Base-by-base conservation (phyloP, 2,888 invertebrate species). In the Temnothorax unifasciatus region DNA sequence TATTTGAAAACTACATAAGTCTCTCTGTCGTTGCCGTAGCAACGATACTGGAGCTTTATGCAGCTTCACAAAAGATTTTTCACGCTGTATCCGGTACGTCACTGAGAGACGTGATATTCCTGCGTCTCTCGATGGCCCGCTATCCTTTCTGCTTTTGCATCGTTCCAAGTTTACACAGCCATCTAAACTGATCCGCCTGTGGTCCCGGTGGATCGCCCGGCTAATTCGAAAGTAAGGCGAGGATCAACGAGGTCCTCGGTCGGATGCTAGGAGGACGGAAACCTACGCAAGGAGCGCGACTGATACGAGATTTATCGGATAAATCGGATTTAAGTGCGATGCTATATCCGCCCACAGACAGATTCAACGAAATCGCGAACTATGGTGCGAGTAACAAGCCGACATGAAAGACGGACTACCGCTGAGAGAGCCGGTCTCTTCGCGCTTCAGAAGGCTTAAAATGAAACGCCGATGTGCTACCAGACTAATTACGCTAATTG, bases 401-500 rank as follows among this genome's bases (percentile, higher is more conserved):
- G 86, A 84, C 85, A 83, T 79, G 85, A 86, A 86, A 86, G 86
- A 84, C 86, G 71, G n/a, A 83, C 57, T 47, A 13, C 59, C 47
- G n/a, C 18, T 25, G 47, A 34, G 81, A 82, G 52, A 47, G 66
- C 29, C 66, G 66, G 75, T 85, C 74, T 75, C 84, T 77, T 82
- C 52, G 69, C 74, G 59, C 68, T 83, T 86, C 87, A 88, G 85
- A 86, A 86, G 85, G 90, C 85, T 90, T 90, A 87, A 87, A 90
- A 90, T 90, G 89, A 90, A 90, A 90, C 85, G 88, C 81, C 86
- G 81, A 77, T 86, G 81, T 38, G 29, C 89, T 83, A 79, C 52
- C 86, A 75, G 89, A 90, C 90, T 92, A 92, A 92, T 93, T 92
- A 92, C 88, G 90, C 89, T 92, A 93, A 93, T 92, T 93, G 92